Evolutionary conservation across 2,113 vertebrate species (phyloP).

Genomic region (Hiodon alosoides): DNA sequence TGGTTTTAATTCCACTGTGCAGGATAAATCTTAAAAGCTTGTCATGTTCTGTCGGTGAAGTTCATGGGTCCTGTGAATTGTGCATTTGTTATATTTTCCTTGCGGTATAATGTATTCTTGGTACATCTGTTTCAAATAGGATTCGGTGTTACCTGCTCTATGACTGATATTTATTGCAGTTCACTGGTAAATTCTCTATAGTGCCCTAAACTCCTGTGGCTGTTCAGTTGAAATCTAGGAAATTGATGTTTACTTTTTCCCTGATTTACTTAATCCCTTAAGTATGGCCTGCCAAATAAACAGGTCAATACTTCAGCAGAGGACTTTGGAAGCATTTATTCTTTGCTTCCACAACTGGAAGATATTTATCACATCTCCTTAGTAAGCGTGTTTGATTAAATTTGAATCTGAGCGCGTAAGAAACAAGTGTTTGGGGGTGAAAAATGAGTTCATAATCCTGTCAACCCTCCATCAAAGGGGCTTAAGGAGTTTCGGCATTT

Average conservation of each 20-base stretch:
- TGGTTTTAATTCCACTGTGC: not conserved
- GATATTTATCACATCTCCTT: not conserved
- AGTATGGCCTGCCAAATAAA: no score
- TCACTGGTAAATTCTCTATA: not conserved
- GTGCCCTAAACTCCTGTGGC: no score
- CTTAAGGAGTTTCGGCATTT: constrained; percentile 53
- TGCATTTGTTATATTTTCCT: not conserved
- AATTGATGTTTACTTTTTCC: no score
- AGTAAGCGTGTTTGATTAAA: not conserved
- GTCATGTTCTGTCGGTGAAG: not conserved
- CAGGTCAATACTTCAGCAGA: not conserved
- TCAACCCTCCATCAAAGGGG: constrained; percentile 40
- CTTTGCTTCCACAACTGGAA: not conserved
- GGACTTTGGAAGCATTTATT: no score
- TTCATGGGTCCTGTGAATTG: not conserved
- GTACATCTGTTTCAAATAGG: not conserved
- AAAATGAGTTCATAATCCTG: constrained; percentile 32
- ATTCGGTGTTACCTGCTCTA: not conserved
- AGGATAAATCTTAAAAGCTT: not conserved
- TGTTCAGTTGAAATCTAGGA: not conserved
- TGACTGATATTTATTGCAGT: not conserved
- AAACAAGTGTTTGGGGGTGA: constrained; percentile 10
- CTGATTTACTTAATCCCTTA: no score
- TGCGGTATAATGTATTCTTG: not conserved
- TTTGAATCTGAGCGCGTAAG: not conserved